Conservation (phyloP, 2,797 vertebrate genomes). For the Pteropus rufus region DNA sequence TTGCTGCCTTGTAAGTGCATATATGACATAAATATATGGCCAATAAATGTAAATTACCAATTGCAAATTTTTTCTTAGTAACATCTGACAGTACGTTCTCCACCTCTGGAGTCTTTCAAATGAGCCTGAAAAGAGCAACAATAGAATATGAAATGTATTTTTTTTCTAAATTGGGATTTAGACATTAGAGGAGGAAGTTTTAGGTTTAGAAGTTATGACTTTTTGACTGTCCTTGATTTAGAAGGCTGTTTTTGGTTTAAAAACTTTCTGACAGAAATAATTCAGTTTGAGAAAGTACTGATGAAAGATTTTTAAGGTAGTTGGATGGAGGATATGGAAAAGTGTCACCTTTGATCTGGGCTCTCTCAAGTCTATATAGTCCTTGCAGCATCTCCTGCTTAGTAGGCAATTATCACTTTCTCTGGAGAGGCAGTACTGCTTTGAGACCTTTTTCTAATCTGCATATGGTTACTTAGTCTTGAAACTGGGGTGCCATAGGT, state of each 20-base stretch:
- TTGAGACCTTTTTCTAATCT: background rate
- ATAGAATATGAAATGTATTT: slow-evolving; percentile 13
- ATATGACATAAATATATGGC: slow-evolving; percentile 1
- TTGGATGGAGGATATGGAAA: background rate
- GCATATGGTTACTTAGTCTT: background rate
- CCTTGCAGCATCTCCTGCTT: background rate
- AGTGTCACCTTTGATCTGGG: background rate
- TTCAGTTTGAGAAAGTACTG: slow-evolving; percentile 13
- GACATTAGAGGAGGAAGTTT: background rate
- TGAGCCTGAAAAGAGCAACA: background rate
- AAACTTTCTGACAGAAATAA: slow-evolving; percentile 29
- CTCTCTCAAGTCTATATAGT: background rate
- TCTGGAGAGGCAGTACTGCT: slow-evolving; percentile 1
- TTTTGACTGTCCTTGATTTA: background rate
- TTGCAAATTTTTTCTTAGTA: slow-evolving; percentile 27
- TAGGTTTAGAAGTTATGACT: background rate
- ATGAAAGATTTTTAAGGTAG: slow-evolving; percentile 21
- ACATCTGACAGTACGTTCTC: background rate
- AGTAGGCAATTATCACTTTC: slow-evolving; percentile 2
- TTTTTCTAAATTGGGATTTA: slow-evolving; percentile 20
- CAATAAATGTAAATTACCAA: slow-evolving; percentile 20
- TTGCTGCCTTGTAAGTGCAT: slow-evolving; percentile 12
- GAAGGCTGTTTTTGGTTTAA: background rate
- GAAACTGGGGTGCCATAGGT: background rate
- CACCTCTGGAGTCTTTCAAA: background rate